Percentiles rank a stretch among this genome's conserved stretches.
phyloP scores from a whole-genome alignment of 2,113 vertebrate genomes.

The Amia ocellicauda region DNA sequence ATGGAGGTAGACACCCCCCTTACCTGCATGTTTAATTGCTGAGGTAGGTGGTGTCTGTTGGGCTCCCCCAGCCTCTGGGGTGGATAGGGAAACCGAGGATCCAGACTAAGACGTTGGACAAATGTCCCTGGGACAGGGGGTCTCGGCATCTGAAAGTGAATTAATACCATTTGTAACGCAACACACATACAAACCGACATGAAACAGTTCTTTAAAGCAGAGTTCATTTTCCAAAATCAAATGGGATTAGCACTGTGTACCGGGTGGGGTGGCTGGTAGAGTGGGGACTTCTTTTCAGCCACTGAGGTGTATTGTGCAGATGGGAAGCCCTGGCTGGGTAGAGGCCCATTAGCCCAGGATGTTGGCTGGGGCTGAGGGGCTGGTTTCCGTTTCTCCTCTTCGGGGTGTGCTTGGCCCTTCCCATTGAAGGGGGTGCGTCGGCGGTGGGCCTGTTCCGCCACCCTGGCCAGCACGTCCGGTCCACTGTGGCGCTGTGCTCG shows the following conservation, averaged over 20 bases:
- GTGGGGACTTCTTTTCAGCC: slow-evolving; percentile 30
- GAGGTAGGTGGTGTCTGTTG: slow-evolving; percentile 60
- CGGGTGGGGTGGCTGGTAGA: slow-evolving; percentile 60
- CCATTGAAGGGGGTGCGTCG: slow-evolving; percentile 62
- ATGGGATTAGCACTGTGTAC: slow-evolving; percentile 39
- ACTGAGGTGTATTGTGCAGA: slow-evolving; percentile 45
- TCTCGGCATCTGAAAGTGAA: slow-evolving; percentile 46
- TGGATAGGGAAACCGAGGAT: slow-evolving; percentile 65
- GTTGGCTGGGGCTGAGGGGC: slow-evolving; percentile 40
- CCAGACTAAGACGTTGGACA: slow-evolving; percentile 67
- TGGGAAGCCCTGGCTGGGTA: slow-evolving; percentile 54
- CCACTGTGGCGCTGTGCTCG: slow-evolving; percentile 61
- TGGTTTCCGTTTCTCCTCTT: slow-evolving; percentile 35
- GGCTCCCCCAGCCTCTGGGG: slow-evolving; percentile 69
- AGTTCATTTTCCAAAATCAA: too few species aligned
- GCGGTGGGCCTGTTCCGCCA: slow-evolving; percentile 66
- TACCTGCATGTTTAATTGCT: slow-evolving; percentile 82
- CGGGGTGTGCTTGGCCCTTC: slow-evolving; percentile 50
- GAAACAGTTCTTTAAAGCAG: too few species aligned
- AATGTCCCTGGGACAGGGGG: slow-evolving; percentile 65
- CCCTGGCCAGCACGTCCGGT: slow-evolving; percentile 67
- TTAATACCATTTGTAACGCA: neutral
- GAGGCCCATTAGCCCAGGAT: slow-evolving; percentile 53
- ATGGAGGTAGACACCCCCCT: neutral
- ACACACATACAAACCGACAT: too few species aligned